These are phyloP conservation scores for Ceratina australensis DNA, from an alignment of 1,140 invertebrate genomes.

Conservation along the genomic window DNA sequence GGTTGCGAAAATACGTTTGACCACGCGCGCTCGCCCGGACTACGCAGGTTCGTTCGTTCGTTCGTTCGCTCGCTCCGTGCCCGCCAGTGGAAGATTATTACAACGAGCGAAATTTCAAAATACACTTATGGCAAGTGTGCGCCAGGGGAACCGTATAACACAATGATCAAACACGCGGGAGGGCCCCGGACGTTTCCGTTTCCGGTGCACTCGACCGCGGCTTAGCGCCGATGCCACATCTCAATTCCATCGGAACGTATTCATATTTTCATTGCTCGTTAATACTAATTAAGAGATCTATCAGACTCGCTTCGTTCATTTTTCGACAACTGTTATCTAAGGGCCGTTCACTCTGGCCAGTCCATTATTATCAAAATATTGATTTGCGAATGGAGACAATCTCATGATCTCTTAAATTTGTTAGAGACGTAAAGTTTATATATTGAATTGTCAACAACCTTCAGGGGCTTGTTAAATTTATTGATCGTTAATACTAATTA, in stretches of 20 bases:
- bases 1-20: slow-evolving; percentile 62
- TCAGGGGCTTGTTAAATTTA: not conserved
- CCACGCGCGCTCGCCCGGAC: slow-evolving; percentile 31
- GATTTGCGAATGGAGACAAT: no score
- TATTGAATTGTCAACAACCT: no score
- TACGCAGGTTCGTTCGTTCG: slow-evolving; percentile 46
- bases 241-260: slow-evolving; percentile 57
- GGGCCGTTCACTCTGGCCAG: no score
- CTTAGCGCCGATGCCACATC: slow-evolving; percentile 37
- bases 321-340: no score
- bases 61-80: slow-evolving; percentile 13
- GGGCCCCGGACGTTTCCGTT: slow-evolving; percentile 26
- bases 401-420: no score
- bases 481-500: slow-evolving; percentile 25
- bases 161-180: slow-evolving; percentile 73
- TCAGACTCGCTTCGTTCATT: no score
- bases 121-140: slow-evolving; percentile 75
- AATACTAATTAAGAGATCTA: not conserved
- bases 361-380: no score
- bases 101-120: slow-evolving; percentile 75
- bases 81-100: slow-evolving; percentile 72
- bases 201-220: slow-evolving; percentile 53
- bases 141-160: slow-evolving; percentile 74
- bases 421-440: no score
- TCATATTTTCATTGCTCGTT: slow-evolving; percentile 53